Conservation (phyloP, 1,140 invertebrate genomes). For the Bilobella aurantiaca region DNA sequence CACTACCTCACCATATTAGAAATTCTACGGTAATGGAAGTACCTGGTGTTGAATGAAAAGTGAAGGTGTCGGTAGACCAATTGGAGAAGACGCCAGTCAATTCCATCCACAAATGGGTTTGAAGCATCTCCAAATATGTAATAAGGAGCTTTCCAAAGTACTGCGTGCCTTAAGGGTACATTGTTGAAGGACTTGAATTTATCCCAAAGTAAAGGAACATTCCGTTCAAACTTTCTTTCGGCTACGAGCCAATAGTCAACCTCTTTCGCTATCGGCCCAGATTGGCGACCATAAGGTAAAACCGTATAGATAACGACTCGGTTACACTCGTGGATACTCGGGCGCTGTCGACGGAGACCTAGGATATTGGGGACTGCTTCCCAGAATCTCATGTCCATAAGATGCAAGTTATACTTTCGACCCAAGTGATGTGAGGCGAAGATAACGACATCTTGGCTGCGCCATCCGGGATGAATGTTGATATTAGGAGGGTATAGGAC, state of each 20-base stretch:
- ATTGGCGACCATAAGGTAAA: not conserved
- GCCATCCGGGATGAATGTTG: constrained; percentile 6
- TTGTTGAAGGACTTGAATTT: constrained; percentile 8
- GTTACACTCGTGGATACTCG: not conserved
- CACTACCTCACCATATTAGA: no score
- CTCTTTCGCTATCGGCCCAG: not conserved
- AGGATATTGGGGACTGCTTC: not conserved
- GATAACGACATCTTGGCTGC: not conserved
- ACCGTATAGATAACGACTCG: not conserved
- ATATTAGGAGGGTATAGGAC: not conserved
- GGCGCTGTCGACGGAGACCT: not conserved
- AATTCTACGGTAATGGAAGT: no score
- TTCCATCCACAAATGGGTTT: constrained; percentile 11
- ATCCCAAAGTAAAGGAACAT: not conserved
- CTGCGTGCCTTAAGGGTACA: not conserved
- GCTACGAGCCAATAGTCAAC: not conserved
- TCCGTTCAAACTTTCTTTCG: not conserved
- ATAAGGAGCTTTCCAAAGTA: constrained; percentile 13
- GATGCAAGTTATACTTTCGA: not conserved
- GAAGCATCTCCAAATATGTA: constrained; percentile 5
- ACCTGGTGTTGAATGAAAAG: constrained; percentile 5
- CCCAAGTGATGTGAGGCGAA: not conserved
- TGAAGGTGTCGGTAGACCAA: not conserved
- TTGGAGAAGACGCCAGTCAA: constrained; percentile 10
- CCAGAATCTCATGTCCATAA: not conserved